Percentiles rank a stretch among this genome's conserved stretches.
These are phyloP conservation scores for Empis livida DNA, from an alignment of 2,888 invertebrate species.

Conservation along the genomic window DNA sequence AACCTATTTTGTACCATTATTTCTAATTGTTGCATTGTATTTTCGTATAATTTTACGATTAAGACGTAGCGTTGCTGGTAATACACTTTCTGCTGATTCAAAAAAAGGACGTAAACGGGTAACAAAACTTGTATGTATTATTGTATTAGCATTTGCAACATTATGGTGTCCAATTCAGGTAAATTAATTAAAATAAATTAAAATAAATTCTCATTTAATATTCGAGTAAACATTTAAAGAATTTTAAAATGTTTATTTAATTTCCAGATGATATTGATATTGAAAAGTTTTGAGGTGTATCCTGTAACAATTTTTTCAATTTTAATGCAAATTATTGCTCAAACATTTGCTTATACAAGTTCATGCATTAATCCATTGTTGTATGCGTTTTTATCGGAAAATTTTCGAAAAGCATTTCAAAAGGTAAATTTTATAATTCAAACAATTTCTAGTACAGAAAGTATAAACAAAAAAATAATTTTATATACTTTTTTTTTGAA, in stretches of 20 bases:
- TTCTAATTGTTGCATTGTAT: conserved; percentile 75
- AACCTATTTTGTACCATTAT: conserved; percentile 76
- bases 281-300: conserved; percentile 54
- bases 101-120: conserved; percentile 73
- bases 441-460: too few relatives aligned
- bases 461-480: too few relatives aligned
- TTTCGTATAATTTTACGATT: conserved; percentile 77
- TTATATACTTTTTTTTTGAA: too few relatives aligned
- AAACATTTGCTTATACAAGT: conserved; percentile 81
- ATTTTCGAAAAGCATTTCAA: conserved; percentile 80
- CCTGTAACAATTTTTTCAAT: conserved; percentile 39
- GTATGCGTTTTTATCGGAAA: conserved; percentile 88
- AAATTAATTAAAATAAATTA: conserved; percentile 14
- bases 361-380: conserved; percentile 89
- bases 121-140: conserved; percentile 80
- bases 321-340: conserved; percentile 59
- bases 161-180: conserved; percentile 93
- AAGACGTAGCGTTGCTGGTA: conserved; percentile 68
- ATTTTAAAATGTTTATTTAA: conserved; percentile 2
- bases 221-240: too few relatives aligned
- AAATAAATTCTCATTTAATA: neutral
- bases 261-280: conserved; percentile 61
- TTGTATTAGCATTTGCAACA: conserved; percentile 84
- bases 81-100: conserved; percentile 60
- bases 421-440: conserved; percentile 34